Base-by-base conservation (phyloP, 2,113 vertebrate species). In the Charina bottae region DNA sequence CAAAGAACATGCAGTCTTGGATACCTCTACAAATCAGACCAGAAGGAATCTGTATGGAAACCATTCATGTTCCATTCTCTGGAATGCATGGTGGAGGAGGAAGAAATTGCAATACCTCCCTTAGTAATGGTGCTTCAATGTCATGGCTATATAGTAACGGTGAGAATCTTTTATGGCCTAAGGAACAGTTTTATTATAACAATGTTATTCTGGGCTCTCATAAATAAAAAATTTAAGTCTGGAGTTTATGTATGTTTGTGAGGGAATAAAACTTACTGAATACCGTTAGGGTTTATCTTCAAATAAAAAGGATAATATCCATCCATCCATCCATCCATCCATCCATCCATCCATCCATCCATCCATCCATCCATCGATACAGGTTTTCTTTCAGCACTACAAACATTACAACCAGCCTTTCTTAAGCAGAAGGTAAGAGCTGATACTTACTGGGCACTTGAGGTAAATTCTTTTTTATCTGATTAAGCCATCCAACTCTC, bases 401-500 rank as follows among this genome's bases (percentile, higher is more conserved):
- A 55, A 85, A 55, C 19, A 84, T 92, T 85, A 53, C 58, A 83
- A 58, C 42, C 62, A 92, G 13, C 23, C 6, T 37, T 88, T 7
- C 33, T 6, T 86, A 93, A 91, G 13, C 83, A 46, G 0, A 93
- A 72, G 17, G 60, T 24, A 90, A 96, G 95, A 11, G 62, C 91
- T 85, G 59, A 37, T 90, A 97, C 97, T 94, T 93, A 98, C 98
- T 97, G 90, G 97, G 96, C 21, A 97, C 98, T 96, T 95, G 98
- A 93, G 94, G 97, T 93, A 94, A 96, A 93, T 97, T 98, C 97
- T 98, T 99, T 58, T 97, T 96, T 90, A 99, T 96, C 93, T 98
- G 98, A n/a, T 97, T 97, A 60, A 99, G 98, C 99, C 99, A 99
- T 95, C 97, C 98, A 95, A 98, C 98, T 94, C 99, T 98, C 54